Evolutionary conservation across 2,888 invertebrate species (phyloP), one percentile per base, ranked within the genome.

Genomic region (Volucella zonaria): DNA sequence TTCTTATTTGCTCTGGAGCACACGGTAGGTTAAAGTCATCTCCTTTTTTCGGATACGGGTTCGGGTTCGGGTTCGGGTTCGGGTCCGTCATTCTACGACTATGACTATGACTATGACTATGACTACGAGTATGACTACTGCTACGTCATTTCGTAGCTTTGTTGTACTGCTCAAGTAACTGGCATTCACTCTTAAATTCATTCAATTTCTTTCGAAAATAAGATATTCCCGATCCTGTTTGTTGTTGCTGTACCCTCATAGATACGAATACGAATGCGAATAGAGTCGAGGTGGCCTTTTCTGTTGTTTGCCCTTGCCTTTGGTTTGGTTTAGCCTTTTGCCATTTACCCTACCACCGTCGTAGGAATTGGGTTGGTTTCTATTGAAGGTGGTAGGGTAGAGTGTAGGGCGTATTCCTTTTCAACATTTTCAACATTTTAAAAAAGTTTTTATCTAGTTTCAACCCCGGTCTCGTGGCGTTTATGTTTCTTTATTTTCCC

Each of bases 381-480:
- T 31, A 31, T 31, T 31, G 6, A 31, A 6, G 31, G 6, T 6
- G 31, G 31, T 67, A 59, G 49, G 78, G 43, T 42, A 45, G 38
- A 42, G 56, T 73, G 66, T 73, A 77, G 64, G 81, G 68, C 61
- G 85, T 71, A 49, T 85, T 81, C 71, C 59, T 61, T 74, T 59
- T 58, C 31, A 31, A 42, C 59, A 47, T 47, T 71, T 66, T 66
- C 64, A 80, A 76, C 76, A 75, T 85, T 85, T 81, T 73, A 81
- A 85, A 85, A 79, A 81, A 81, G 76, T 85, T 85, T 81, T 85
- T 85, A 85, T 85, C 68, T 85, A 85, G 85, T 85, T 85, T 85
- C 71, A 62, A 31, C 31, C 80, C 61, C 62, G 67, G 71, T 80
- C 71, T 80, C 76, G 64, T 83, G 79, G 75, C 71, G 80, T 80